Conservation (phyloP, 2,113 vertebrate genomes). For the Clarias batrachus region DNA sequence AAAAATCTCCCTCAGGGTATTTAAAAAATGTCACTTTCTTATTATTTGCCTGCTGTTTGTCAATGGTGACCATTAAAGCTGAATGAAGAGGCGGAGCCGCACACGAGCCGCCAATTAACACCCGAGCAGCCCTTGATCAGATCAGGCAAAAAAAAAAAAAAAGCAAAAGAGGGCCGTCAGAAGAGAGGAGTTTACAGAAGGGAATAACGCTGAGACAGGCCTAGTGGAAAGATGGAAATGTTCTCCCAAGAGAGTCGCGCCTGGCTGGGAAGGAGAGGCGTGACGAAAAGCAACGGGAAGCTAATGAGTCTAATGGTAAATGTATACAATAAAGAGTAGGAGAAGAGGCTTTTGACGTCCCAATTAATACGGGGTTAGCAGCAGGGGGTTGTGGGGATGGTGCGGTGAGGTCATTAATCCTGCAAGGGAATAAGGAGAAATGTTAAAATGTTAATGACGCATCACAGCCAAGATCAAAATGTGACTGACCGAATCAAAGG, state of each 20-base stretch:
- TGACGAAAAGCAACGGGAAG: constrained; percentile 72
- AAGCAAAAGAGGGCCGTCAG: constrained; percentile 69
- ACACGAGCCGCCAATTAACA: constrained; percentile 69
- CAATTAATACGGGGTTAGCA: constrained; percentile 77
- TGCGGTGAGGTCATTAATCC: constrained; percentile 69
- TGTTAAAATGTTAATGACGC: constrained; percentile 75
- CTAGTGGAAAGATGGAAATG: constrained; percentile 76
- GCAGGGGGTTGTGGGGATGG: constrained; percentile 61
- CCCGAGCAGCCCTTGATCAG: constrained; percentile 61
- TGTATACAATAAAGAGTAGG: constrained; percentile 71
- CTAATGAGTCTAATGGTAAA: constrained; percentile 80
- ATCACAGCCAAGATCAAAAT: constrained; percentile 71
- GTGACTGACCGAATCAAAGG: constrained; percentile 70
- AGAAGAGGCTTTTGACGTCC: constrained; percentile 64
- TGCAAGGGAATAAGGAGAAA: constrained; percentile 68
- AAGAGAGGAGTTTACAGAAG: constrained; percentile 62
- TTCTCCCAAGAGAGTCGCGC: constrained; percentile 72
- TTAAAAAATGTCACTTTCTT: constrained; percentile 50
- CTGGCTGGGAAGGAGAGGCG: constrained; percentile 69
- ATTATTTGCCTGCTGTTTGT: constrained; percentile 70
- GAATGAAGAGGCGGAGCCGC: constrained; percentile 67
- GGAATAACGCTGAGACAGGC: constrained; percentile 71
- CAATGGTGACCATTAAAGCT: constrained; percentile 70
- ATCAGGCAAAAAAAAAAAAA: not conserved
- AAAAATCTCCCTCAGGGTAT: constrained; percentile 42